Base-by-base conservation (phyloP, 2,888 invertebrate genomes). In the Epistrophella euchroma region DNA sequence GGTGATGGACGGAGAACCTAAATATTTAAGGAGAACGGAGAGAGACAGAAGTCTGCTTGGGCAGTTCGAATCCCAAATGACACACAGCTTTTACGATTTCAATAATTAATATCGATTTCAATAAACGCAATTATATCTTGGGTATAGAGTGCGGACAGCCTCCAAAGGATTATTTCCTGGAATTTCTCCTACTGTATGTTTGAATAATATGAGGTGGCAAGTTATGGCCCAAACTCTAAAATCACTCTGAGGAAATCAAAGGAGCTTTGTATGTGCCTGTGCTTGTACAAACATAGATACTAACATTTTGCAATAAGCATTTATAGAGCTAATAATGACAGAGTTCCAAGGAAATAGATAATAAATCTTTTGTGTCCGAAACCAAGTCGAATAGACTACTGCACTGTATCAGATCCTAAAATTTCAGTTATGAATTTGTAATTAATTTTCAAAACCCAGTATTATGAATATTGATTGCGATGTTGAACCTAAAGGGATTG, bases 21-120 rank as follows among this genome's bases (percentile, higher is more conserved):
- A 25, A 0, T 32, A 32, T n/a, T 37, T 22, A 6, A 25, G 11
- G 15, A 15, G 25, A n/a, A n/a, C n/a, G n/a, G n/a, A 25, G 6
- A 19, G 19, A 40, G 19, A 35, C 43, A 15, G n/a, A n/a, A 22
- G 62, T 68, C 32, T 50, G 47, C 35, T 43, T 56, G 28, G 56
- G 25, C 43, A 55, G 40, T 32, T 37, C 4, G 37, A 56, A 37
- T 66, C 75, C 71, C 84, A 72, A 79, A 66, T 79, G 71, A 68
- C 68, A 70, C 66, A 62, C 64, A 28, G 77, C 73, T 37, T 73
- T 56, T 43, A 56, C 66, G 77, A 68, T 73, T 80, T 86, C 72
- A 86, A 86, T 86, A 81, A 86, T 86, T 86, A 86, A 86, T 81
- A 86, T 77, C 77, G 85, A 81, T 86, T 86, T 77, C 85, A 77